Evolutionary conservation across 2,797 vertebrate species (phyloP).

Genomic region (Diplodus sargus): DNA sequence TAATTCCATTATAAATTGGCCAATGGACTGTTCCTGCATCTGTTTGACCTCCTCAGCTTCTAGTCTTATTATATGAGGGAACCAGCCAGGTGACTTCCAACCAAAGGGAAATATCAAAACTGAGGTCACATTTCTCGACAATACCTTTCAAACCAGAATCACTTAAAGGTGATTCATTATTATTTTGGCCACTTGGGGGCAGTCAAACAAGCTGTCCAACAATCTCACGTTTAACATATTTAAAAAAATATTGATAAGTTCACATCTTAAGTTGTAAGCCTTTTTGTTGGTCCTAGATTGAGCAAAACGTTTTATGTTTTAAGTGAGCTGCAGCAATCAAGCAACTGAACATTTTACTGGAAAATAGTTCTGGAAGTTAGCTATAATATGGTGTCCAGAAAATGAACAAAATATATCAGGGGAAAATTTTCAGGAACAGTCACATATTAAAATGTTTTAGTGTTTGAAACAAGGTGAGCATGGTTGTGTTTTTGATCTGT

Average conservation of each 20-base stretch:
- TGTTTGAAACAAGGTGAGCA: no score
- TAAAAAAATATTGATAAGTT: no score
- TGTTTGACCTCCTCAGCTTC: conserved; percentile 22
- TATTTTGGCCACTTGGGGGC: neutral
- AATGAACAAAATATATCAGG: neutral
- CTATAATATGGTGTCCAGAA: conserved; percentile 18
- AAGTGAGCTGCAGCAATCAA: neutral
- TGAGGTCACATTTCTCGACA: no score
- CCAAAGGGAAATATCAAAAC: conserved; percentile 1
- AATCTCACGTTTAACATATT: neutral
- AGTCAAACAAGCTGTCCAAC: neutral
- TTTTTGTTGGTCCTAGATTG: neutral
- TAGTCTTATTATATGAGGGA: conserved; percentile 22
- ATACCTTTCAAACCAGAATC: neutral
- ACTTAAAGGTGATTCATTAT: neutral
- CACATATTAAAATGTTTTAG: no score
- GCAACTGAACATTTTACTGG: neutral
- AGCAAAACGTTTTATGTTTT: neutral
- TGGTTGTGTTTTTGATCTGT: no score
- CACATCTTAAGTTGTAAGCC: no score
- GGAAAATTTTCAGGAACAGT: no score
- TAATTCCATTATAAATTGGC: conserved; percentile 32
- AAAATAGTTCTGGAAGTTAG: conserved; percentile 4
- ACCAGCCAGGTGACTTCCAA: conserved; percentile 26
- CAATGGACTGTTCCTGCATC: conserved; percentile 2